Conservation (phyloP, 2,113 vertebrate genomes). For the Paedocypris sp. region DNA sequence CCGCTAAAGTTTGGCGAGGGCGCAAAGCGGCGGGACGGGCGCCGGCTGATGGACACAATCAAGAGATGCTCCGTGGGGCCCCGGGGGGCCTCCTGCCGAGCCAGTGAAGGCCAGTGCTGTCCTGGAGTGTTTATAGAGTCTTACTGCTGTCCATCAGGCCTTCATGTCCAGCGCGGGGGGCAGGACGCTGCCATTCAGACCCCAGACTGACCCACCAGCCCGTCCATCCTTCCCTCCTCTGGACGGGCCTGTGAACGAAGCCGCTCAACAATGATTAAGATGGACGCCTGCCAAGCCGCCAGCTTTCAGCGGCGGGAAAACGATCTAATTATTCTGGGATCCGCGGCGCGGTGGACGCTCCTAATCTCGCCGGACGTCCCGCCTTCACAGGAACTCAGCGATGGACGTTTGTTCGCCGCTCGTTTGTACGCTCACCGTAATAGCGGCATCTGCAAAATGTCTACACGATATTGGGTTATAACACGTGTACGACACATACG, state of each 20-base stretch:
- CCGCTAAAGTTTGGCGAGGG: conserved; percentile 41
- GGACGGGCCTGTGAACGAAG: background rate
- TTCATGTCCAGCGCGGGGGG: conserved; percentile 25
- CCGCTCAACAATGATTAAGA: conserved; percentile 12
- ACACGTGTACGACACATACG: too few species aligned
- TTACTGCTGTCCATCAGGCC: conserved; percentile 38
- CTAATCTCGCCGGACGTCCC: background rate
- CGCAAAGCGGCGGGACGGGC: conserved; percentile 35
- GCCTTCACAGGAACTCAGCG: too few species aligned
- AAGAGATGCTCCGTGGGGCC: conserved; percentile 44
- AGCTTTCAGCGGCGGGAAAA: conserved; percentile 14
- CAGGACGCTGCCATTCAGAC: conserved; percentile 18
- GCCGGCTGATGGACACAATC: conserved; percentile 42
- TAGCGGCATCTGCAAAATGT: too few species aligned
- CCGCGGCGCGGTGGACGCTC: background rate
- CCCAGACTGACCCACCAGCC: conserved; percentile 8
- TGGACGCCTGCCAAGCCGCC: conserved; percentile 19
- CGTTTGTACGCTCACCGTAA: too few species aligned
- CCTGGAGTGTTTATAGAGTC: conserved; percentile 22
- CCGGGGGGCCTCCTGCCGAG: conserved; percentile 27
- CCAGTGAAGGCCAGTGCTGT: conserved; percentile 41
- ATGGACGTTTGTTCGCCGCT: too few species aligned
- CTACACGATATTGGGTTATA: too few species aligned
- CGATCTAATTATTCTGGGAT: conserved; percentile 3
- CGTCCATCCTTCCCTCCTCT: conserved; percentile 19